phyloP scores from a whole-genome alignment of 2,888 invertebrate species.

The Anthrax anthrax region DNA sequence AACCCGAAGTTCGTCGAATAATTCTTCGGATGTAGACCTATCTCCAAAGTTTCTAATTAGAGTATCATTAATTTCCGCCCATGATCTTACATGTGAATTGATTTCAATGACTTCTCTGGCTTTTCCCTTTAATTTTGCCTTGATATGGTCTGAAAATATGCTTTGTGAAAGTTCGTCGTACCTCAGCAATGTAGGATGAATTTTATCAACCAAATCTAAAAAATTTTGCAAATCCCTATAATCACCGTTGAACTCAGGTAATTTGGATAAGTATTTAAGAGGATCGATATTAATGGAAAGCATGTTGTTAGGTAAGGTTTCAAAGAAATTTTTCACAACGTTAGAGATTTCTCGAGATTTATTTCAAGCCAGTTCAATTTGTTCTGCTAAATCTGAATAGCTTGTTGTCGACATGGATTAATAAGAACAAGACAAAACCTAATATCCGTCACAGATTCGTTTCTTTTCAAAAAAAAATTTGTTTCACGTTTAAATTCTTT shows the following conservation, averaged over 20 bases:
- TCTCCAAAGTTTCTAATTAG: constrained; percentile 9
- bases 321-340: too few relatives aligned
- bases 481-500: too few relatives aligned
- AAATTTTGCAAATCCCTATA: neutral
- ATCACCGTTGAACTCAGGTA: neutral
- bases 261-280: neutral
- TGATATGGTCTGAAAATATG: constrained; percentile 4
- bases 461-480: too few relatives aligned
- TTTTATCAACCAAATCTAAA: neutral
- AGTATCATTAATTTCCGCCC: neutral
- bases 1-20: constrained; percentile 5
- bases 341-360: too few relatives aligned
- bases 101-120: constrained; percentile 5
- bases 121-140: constrained; percentile 5
- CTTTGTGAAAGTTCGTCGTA: neutral
- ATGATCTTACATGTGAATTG: neutral
- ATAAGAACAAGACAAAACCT: too few relatives aligned
- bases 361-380: too few relatives aligned
- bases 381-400: too few relatives aligned
- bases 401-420: too few relatives aligned
- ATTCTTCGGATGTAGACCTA: constrained; percentile 3
- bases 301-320: too few relatives aligned
- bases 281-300: neutral
- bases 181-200: neutral
- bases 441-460: too few relatives aligned